Evolutionary conservation across 2,888 invertebrate species (phyloP), one percentile per base, ranked within the genome.

Genomic region (Drosophila mimetica): DNA sequence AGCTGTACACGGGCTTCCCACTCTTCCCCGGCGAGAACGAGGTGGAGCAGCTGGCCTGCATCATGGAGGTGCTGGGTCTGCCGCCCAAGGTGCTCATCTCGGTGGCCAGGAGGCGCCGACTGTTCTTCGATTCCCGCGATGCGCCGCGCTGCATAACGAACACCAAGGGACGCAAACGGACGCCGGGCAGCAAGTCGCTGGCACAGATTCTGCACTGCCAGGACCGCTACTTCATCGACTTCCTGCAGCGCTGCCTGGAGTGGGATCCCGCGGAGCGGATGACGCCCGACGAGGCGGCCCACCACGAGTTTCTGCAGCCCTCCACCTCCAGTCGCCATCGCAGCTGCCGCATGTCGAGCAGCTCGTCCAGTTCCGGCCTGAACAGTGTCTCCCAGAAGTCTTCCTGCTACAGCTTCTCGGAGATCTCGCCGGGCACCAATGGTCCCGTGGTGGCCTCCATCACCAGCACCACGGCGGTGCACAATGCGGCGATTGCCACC

Each of bases 21-120:
- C 93, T 99, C 66, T 98, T 98, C 92, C 98, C 98, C 25, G 98
- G 98, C 1, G 98, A 98, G 93, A 98, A 98, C 91, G 98, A 99
- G 93, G 96, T 97, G 69, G 99, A 98, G 90, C 98, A 99, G 92
- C 94, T 99, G 75, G 97, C 98, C 59, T 98, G 98, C 92, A 96
- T 98, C 87, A 98, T 99, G 98, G 98, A 99, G 93, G 95, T 98
- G 58, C 93, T 98, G 73, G 98, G 98, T 20, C 93, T 96, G 76
- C 98, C 99, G 2, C 97, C 98, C 2, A 96, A 96, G 63, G 95
- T 96, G 87, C 94, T 98, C 74, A 94, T 98, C 74, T 94, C 95
- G 74, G 95, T 95, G 75, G 98, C 98, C 34, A 96, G 97, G 0
- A 93, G 97, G 89, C 95, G 96, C 90, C 93, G 97, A 78, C 93